Conservation (phyloP, 1,140 invertebrate species). For the Portunus trituberculatus region DNA sequence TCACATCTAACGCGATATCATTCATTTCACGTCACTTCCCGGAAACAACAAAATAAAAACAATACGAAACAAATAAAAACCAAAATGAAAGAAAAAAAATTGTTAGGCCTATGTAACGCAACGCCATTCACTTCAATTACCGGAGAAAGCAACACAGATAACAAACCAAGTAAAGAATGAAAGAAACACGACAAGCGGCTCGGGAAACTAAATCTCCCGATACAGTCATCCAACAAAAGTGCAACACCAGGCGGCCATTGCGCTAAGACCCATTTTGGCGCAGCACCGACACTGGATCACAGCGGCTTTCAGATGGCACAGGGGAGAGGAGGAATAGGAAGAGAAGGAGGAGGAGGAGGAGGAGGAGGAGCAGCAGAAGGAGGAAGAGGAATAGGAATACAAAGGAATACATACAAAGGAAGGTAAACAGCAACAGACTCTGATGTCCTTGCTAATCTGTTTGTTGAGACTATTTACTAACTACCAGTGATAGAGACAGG, state of each 20-base stretch:
- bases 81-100: no score
- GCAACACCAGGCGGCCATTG: background rate
- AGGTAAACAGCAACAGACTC: no score
- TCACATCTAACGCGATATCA: no score
- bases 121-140: background rate
- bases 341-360: conserved; percentile 8
- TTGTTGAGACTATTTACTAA: no score
- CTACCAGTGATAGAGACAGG: no score
- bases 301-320: background rate
- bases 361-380: background rate
- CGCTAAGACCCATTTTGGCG: background rate
- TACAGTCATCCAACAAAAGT: background rate
- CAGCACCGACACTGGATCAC: background rate
- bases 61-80: no score
- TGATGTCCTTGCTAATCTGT: no score
- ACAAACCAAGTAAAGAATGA: background rate
- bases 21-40: no score
- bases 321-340: background rate
- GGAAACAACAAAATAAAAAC: no score
- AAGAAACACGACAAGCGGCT: background rate
- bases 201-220: background rate
- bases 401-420: background rate
- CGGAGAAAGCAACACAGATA: background rate
- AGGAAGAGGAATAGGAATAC: background rate
- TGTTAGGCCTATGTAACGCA: background rate